Conservation (phyloP, 2,888 invertebrate genomes). For the Brenthis hecate region DNA sequence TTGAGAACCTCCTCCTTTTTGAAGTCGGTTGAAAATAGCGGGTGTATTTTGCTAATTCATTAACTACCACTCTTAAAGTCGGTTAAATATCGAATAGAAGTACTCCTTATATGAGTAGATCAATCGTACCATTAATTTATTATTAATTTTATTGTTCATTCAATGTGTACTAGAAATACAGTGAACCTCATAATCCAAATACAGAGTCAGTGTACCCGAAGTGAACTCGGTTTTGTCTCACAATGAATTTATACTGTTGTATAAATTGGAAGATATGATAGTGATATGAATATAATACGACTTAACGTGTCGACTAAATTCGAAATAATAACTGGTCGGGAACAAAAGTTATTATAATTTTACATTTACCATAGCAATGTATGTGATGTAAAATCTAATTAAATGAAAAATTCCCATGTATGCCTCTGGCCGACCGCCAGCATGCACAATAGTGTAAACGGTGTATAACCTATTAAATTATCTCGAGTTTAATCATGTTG, state of each 20-base stretch:
- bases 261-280: slow-evolving; percentile 23
- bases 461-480: slow-evolving; percentile 41
- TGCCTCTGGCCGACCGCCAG: slow-evolving; percentile 56
- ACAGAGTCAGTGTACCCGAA: neutral
- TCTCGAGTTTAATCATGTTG: slow-evolving; percentile 38
- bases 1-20: too few species aligned
- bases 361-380: slow-evolving; percentile 41
- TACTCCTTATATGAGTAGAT: too few species aligned
- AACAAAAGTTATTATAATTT: slow-evolving; percentile 34
- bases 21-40: too few species aligned
- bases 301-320: slow-evolving; percentile 16
- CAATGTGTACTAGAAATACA: too few species aligned
- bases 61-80: too few species aligned
- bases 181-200: neutral
- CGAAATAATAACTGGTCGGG: slow-evolving; percentile 19
- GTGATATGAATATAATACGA: slow-evolving; percentile 24
- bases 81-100: too few species aligned
- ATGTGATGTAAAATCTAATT: slow-evolving; percentile 56
- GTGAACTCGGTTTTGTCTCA: neutral
- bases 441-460: slow-evolving; percentile 39
- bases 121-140: rapidly evolving
- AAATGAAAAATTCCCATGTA: slow-evolving; percentile 54
- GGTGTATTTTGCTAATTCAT: too few species aligned
- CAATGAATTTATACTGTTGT: slow-evolving; percentile 10
- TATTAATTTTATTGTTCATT: too few species aligned